A percentile compares a stretch with the other conserved stretches of the same genome.
These are phyloP conservation scores for Pleuronectes platessa DNA, from an alignment of 2,113 vertebrate genomes.

Conservation along the genomic window DNA sequence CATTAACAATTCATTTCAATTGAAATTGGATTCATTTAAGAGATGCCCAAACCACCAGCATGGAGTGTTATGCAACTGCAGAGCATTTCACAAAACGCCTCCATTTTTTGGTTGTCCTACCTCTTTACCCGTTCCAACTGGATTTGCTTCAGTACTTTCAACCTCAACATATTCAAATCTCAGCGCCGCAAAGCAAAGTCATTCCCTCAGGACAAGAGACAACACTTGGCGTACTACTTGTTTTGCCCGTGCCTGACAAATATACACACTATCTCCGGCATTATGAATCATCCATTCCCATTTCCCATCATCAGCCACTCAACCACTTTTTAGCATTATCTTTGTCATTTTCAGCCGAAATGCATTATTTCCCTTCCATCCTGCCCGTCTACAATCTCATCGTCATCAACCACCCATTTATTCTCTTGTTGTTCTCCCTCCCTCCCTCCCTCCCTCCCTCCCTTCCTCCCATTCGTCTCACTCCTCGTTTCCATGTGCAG, in stretches of 20 bases:
- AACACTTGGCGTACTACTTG: constrained; percentile 40
- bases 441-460: neutral
- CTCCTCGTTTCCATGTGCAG: constrained; percentile 47
- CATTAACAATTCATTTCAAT: constrained; percentile 6
- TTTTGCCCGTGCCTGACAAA: constrained; percentile 4
- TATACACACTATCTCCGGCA: constrained; percentile 6
- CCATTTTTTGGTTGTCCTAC: constrained; percentile 24
- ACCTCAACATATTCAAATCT: constrained; percentile 32
- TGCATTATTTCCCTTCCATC: neutral
- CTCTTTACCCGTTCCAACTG: constrained; percentile 46
- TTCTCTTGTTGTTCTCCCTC: constrained; percentile 2
- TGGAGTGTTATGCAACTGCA: constrained; percentile 50
- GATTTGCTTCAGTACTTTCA: constrained; percentile 42
- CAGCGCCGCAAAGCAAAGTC: constrained; percentile 36
- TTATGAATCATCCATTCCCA: neutral
- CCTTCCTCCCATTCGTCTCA: neutral
- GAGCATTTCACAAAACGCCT: neutral
- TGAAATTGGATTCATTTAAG: constrained; percentile 35
- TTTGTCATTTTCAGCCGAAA: neutral
- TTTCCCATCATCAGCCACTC: constrained; percentile 1
- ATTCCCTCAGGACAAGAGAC: constrained; percentile 43
- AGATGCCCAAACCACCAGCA: constrained; percentile 38
- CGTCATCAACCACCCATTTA: constrained; percentile 2
- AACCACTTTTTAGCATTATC: neutral
- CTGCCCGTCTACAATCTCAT: neutral